Evolutionary conservation across 2,797 vertebrate genomes (phyloP), one percentile per base, ranked within the genome.

Genomic region (Saxicola maurus): DNA sequence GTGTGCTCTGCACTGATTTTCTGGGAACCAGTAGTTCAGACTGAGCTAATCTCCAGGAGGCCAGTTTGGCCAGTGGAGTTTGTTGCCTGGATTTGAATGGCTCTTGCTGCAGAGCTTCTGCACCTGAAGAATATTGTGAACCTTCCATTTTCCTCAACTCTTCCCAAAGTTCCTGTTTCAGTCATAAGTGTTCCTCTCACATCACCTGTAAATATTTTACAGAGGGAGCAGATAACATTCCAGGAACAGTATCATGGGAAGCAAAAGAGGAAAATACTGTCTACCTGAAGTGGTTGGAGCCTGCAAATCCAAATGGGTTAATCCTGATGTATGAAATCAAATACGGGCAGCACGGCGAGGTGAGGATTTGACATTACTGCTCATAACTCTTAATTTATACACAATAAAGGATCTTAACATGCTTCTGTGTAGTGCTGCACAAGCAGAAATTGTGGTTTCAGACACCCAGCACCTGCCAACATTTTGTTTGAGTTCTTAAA

Each of bases 241-340:
- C 99, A 11, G 98, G 98, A 62, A 96, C 95, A 0, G 98, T 99
- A 61, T 96, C 95, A 18, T 97, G 97, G 96, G 98, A 99, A 96
- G 96, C 92, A 92, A 98, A 98, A 57, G 98, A 98, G 14, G 98
- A 99, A 69, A 98, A 98, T 52, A 98, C 97, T 0, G 97, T 99
- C 91, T 92, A 98, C 90, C 95, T 99, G 92, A 98, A 97, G 93
- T 99, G 99, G 99, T 81, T 96, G 1, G 98, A 99, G 91, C 99
- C 99, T 7, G 31, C 94, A 78, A 98, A 95, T 74, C 99, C 99
- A 65, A 99, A 99, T 2, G 99, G 99, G 62, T 96, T 99, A 90
- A 98, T 99, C 88, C 97, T 99, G 10, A 99, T 99, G 98, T 99
- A 99, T 59, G 99, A 99, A 94, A 98, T 99, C 94, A 98, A 98